A percentile compares a stretch with the other conserved stretches of the same genome.
Evolutionary conservation across 2,888 invertebrate genomes (phyloP).

Genomic region (Hirtodrosophila confusa): DNA sequence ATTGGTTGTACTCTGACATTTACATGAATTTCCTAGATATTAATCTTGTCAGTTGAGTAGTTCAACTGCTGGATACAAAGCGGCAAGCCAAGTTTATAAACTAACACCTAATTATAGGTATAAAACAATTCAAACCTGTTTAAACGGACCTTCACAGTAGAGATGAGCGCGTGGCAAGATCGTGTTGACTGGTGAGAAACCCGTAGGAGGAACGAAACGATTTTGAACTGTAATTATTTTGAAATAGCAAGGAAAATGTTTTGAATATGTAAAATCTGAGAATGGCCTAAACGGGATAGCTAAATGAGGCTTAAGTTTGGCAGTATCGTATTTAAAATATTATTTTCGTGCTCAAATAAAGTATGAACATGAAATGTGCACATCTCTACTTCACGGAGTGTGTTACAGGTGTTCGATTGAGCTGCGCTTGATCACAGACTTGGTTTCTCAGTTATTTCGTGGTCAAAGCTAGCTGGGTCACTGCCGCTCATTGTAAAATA

Average conservation of each 20-base stretch:
- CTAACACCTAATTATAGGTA: conserved; percentile 48
- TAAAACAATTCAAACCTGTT: conserved; percentile 58
- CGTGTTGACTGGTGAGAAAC: conserved; percentile 2
- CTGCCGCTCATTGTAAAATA: conserved; percentile 12
- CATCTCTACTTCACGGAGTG: conserved; percentile 43
- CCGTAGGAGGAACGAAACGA: background rate
- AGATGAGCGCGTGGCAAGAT: conserved; percentile 25
- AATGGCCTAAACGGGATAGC: no score
- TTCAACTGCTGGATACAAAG: background rate
- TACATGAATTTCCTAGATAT: no score
- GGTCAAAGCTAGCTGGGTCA: conserved; percentile 19
- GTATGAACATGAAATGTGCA: background rate
- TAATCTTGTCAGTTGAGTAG: no score
- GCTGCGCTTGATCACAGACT: conserved; percentile 10
- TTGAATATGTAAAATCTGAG: no score
- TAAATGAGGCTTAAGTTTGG: no score
- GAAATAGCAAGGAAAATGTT: background rate
- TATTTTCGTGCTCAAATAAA: no score
- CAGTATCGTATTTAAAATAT: no score
- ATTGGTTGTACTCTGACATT: no score
- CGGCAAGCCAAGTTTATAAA: conserved; percentile 24
- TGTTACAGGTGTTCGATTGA: conserved; percentile 17
- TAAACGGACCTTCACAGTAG: conserved; percentile 52
- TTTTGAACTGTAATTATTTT: background rate
- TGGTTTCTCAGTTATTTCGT: conserved; percentile 27